Percentiles rank a stretch among this genome's conserved stretches.
Evolutionary conservation across 2,888 invertebrate species (phyloP).

Genomic region (Acanthoscelides obtectus): DNA sequence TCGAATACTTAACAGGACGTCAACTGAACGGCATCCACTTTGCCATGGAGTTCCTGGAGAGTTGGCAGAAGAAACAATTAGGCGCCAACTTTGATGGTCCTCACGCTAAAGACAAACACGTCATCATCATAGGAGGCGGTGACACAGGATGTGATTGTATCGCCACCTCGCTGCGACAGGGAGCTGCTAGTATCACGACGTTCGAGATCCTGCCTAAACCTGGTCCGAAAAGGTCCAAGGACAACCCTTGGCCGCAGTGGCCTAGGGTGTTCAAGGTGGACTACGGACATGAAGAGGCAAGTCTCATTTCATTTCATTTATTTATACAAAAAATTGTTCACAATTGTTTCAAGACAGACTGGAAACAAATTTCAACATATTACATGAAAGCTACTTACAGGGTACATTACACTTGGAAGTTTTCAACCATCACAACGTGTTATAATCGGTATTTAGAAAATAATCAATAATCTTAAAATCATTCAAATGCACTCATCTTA

Average conservation of each 20-base stretch:
- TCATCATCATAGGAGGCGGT: conserved; percentile 85
- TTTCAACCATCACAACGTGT: no score
- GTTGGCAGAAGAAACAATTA: conserved; percentile 92
- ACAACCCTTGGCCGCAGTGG: conserved; percentile 99
- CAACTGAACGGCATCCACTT: conserved; percentile 91
- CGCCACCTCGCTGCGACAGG: conserved; percentile 91
- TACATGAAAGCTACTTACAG: no score
- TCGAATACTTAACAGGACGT: conserved; percentile 46
- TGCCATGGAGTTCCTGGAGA: conserved; percentile 96
- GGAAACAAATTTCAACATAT: no score
- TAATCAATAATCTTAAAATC: no score
- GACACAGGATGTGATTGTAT: conserved; percentile 97
- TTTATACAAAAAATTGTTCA: no score
- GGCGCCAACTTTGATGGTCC: conserved; percentile 57
- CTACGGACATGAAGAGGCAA: conserved; percentile 94
- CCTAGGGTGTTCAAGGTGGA: conserved; percentile 94
- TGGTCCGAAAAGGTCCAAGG: conserved; percentile 68
- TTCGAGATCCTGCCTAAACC: conserved; percentile 98
- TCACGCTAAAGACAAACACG: conserved; percentile 88
- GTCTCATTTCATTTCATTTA: no score
- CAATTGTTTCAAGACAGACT: no score
- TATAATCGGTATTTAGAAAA: no score
- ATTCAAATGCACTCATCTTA: no score
- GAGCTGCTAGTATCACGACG: conserved; percentile 84
- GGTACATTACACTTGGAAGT: no score